Base-by-base conservation (phyloP, 2,888 invertebrate genomes). In the Lysandra bellargus region DNA sequence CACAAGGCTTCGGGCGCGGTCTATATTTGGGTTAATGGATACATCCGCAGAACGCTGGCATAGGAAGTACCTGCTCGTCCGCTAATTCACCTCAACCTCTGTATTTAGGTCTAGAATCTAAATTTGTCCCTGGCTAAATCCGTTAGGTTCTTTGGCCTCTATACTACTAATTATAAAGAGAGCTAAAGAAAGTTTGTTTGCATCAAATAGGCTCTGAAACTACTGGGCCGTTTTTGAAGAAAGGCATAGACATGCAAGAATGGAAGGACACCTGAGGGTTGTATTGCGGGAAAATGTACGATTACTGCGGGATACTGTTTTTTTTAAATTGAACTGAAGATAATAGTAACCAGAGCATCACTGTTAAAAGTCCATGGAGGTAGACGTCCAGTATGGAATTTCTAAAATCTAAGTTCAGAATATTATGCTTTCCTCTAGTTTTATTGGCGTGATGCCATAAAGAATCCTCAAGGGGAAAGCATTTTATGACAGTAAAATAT, bases 11-110 rank as follows among this genome's bases (percentile, higher is more conserved):
- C 90, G 91, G 93, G 92, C 89, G 93, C 87, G 93, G 93, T 91
- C 91, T 94, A 92, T 92, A 94, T 94, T 93, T 94, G 93, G 94
- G 94, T 94, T 93, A 94, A 94, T 94, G 90, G 94, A 92, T 92
- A 92, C 93, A 93, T 94, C 94, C 94, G 93, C 90, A 87, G 88
- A 80, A 85, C 87, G 87, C 87, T 88, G 88, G 85, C 88, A 92
- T 92, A 89, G 94, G 94, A 94, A 92, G 94, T 94, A 92, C 91
- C 92, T 90, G 93, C 85, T 86, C 86, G 85, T 85, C 85, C 88
- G 90, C 86, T 85, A 84, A 82, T 82, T 82, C 80, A 80, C 76
- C 78, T 86, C 84, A 85, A 85, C 86, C 88, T 86, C 87, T 86
- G 85, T 75, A 76, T 76, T 76, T 57, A 57, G 76, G 57, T 76